Evolutionary conservation across 2,797 vertebrate species (phyloP).

Genomic region (Tachyglossus aculeatus): DNA sequence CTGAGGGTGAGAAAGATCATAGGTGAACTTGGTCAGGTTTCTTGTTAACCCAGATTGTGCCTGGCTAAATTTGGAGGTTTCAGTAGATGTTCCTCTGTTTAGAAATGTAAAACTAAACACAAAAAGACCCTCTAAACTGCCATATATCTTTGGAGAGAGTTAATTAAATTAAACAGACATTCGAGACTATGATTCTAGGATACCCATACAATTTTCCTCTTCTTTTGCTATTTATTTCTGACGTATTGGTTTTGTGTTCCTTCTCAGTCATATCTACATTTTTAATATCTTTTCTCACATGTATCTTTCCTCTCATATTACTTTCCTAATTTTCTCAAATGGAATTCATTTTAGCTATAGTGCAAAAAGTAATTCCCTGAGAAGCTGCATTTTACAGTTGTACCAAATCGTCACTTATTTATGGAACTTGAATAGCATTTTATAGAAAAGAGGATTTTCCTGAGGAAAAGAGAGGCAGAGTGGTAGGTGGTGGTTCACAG

Average conservation of each 20-base stretch:
- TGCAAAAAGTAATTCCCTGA: conserved; percentile 5
- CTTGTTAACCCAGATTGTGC: not conserved
- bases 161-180: conserved; percentile 16
- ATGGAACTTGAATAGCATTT: not conserved
- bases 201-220: conserved; percentile 2
- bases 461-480: not conserved
- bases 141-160: conserved; percentile 2
- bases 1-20: not conserved
- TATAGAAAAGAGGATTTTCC: not conserved
- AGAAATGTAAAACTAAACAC: not conserved
- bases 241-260: not conserved
- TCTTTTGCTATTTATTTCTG: not conserved
- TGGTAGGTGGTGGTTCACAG: not conserved
- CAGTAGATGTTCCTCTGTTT: not conserved
- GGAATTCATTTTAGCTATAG: conserved; percentile 1
- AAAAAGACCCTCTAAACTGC: not conserved
- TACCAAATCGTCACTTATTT: not conserved
- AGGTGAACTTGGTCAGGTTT: conserved; percentile 1
- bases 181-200: not conserved
- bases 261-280: not conserved
- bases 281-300: conserved; percentile 13
- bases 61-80: conserved; percentile 4
- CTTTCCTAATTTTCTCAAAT: conserved; percentile 6
- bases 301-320: not conserved
- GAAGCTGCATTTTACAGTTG: conserved; percentile 8